These are phyloP conservation scores for Lutraria rhynchaena DNA, from an alignment of 1,140 invertebrate species.

Conservation along the genomic window DNA sequence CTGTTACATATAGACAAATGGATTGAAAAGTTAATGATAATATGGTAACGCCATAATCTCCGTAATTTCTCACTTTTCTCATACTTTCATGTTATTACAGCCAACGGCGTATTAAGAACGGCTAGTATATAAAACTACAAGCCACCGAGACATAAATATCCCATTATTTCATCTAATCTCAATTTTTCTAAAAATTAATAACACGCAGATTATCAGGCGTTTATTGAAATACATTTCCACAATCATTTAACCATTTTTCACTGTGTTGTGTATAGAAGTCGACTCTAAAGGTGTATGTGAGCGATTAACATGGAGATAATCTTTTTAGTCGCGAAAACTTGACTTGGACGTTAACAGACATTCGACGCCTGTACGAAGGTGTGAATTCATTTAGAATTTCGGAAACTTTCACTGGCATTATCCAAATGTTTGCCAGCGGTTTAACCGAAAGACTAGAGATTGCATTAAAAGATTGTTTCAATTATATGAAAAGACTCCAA, in stretches of 20 bases:
- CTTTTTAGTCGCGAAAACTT: conserved; percentile 13
- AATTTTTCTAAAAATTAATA: conserved; percentile 32
- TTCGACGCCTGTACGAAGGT: conserved; percentile 50
- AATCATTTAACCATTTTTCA: not conserved
- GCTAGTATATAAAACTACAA: no score
- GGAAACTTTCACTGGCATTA: conserved; percentile 38
- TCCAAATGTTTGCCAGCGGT: conserved; percentile 24
- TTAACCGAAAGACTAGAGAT: conserved; percentile 37
- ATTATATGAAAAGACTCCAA: conserved; percentile 30
- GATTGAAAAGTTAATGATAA: not conserved
- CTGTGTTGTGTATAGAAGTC: not conserved
- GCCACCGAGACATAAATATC: no score
- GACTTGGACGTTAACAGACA: conserved; percentile 23
- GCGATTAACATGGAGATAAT: conserved; percentile 47
- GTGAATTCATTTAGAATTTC: conserved; percentile 48
- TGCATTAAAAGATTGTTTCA: conserved; percentile 50
- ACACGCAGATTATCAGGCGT: conserved; percentile 19
- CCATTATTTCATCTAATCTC: no score
- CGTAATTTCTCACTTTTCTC: conserved; percentile 22
- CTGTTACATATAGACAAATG: not conserved
- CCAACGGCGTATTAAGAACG: no score
- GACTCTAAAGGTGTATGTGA: not conserved
- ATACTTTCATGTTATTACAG: conserved; percentile 19
- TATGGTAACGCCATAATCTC: not conserved
- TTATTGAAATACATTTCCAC: conserved; percentile 43